Evolutionary conservation across 2,113 vertebrate genomes (phyloP).

Genomic region (Paradoxurus hermaphroditus): DNA sequence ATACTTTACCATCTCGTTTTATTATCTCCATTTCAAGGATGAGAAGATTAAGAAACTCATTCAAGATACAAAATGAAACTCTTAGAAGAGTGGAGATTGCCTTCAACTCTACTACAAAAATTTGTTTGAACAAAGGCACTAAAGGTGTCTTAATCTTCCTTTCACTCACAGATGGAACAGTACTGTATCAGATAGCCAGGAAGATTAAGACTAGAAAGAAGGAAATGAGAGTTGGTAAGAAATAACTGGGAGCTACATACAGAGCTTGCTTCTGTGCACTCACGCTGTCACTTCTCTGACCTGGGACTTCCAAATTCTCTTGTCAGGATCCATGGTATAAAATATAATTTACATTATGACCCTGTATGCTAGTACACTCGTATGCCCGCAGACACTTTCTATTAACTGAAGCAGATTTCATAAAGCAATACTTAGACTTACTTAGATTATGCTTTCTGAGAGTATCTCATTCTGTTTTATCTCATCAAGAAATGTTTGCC

Average conservation of each 20-base stretch:
- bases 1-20: too few species aligned
- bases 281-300: background rate
- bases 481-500: background rate
- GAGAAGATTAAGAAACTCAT: background rate
- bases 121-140: background rate
- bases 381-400: background rate
- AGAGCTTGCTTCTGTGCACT: background rate
- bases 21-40: background rate
- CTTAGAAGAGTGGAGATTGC: background rate
- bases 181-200: background rate
- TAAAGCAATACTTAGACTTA: background rate
- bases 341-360: background rate
- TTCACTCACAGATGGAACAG: background rate
- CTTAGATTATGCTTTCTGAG: background rate
- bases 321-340: background rate
- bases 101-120: background rate
- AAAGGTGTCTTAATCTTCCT: background rate
- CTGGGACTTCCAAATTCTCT: background rate
- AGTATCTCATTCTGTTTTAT: background rate
- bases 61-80: background rate
- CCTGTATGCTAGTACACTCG: background rate
- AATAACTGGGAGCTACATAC: background rate
- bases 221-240: background rate
- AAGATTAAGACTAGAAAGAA: background rate
- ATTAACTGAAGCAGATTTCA: background rate